Conservation (phyloP, 2,113 vertebrate genomes). For the Planiliza haematocheilus region DNA sequence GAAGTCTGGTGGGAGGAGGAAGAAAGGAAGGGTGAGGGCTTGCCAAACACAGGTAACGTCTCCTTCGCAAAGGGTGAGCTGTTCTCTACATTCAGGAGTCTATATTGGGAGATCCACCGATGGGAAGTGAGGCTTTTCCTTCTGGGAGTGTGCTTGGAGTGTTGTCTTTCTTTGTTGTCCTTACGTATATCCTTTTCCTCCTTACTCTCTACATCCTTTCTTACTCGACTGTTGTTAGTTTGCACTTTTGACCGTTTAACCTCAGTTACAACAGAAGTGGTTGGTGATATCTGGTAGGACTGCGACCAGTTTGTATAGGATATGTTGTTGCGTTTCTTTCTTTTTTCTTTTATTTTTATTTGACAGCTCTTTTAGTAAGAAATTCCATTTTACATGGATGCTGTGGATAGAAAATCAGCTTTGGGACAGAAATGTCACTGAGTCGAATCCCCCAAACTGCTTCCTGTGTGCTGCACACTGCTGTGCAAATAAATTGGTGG, state of each 20-base stretch:
- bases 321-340: too few species aligned
- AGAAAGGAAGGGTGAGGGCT: neutral
- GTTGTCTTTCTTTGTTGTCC: neutral
- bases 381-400: too few species aligned
- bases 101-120: constrained; percentile 67
- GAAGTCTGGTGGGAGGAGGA: constrained; percentile 1
- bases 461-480: too few species aligned
- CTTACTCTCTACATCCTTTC: neutral
- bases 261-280: neutral
- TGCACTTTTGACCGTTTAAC: neutral
- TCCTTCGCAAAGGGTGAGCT: constrained; percentile 79
- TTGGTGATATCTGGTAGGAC: neutral
- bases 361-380: too few species aligned
- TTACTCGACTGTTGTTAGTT: neutral
- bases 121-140: neutral
- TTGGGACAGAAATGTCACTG: too few species aligned
- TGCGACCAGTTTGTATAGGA: neutral
- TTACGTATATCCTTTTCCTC: neutral
- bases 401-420: too few species aligned
- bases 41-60: constrained; percentile 67
- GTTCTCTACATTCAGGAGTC: constrained; percentile 75
- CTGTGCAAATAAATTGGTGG: too few species aligned
- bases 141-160: neutral
- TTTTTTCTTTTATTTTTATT: too few species aligned
- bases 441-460: too few species aligned